Percentiles rank a stretch among this genome's conserved stretches.
phyloP scores from a whole-genome alignment of 2,888 invertebrate species.

The Melanotus villosus region DNA sequence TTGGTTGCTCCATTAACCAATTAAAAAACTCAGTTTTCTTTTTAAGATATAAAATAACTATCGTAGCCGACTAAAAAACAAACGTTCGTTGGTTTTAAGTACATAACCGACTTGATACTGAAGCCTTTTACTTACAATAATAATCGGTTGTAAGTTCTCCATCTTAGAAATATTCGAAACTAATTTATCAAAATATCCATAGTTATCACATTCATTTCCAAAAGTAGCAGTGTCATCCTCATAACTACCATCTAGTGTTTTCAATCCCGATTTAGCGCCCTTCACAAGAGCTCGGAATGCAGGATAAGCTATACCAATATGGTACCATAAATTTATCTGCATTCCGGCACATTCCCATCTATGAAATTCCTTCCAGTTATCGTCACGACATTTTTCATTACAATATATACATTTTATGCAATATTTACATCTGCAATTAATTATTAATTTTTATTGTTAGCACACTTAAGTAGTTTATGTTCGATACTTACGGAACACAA shows the following conservation, averaged over 20 bases:
- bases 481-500: constrained; percentile 34
- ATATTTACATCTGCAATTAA: constrained; percentile 72
- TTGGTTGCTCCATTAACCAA: constrained; percentile 65
- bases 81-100: neutral
- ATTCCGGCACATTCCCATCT: constrained; percentile 81
- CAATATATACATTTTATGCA: constrained; percentile 82
- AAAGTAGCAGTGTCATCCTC: constrained; percentile 66
- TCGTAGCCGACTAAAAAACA: constrained; percentile 75
- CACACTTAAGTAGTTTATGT: too few species aligned
- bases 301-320: constrained; percentile 84
- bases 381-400: constrained; percentile 73
- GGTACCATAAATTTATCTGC: constrained; percentile 74
- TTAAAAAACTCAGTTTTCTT: constrained; percentile 76
- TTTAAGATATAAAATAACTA: constrained; percentile 77
- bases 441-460: neutral
- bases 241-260: constrained; percentile 64
- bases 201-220: constrained; percentile 67
- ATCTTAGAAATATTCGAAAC: constrained; percentile 82
- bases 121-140: constrained; percentile 72
- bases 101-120: constrained; percentile 7
- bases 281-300: constrained; percentile 80
- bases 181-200: constrained; percentile 79
- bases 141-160: constrained; percentile 77
- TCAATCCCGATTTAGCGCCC: constrained; percentile 63
- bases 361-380: constrained; percentile 75